Evolutionary conservation across 2,797 vertebrate genomes (phyloP).

Genomic region (Galaxias olidus): DNA sequence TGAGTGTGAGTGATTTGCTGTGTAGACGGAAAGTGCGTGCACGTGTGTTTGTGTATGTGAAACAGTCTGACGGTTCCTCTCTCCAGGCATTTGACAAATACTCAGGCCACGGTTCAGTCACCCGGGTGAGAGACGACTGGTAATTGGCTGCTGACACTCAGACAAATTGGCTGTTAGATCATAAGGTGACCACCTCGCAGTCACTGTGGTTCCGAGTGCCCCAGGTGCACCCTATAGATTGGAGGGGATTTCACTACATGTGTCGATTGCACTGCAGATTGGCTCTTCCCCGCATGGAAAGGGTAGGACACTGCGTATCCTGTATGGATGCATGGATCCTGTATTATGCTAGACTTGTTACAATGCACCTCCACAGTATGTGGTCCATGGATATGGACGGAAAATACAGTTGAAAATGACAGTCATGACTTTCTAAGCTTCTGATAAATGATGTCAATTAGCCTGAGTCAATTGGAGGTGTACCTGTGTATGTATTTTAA

Average conservation of each 20-base stretch:
- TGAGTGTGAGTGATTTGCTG: slow-evolving; percentile 10
- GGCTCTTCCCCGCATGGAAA: no score
- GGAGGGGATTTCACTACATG: neutral
- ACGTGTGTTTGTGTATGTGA: slow-evolving; percentile 38
- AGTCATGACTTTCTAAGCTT: no score
- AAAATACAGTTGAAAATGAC: no score
- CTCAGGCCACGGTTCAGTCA: slow-evolving; percentile 31
- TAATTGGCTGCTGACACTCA: slow-evolving; percentile 60
- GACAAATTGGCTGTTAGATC: slow-evolving; percentile 46
- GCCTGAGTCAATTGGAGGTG: no score
- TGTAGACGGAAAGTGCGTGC: slow-evolving; percentile 16
- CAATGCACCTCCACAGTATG: no score
- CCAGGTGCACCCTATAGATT: neutral
- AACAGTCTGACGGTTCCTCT: neutral
- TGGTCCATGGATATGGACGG: no score
- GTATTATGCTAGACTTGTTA: no score
- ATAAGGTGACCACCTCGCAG: slow-evolving; percentile 28
- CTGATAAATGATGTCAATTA: no score
- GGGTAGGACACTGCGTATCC: no score
- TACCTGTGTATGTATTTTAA: no score
- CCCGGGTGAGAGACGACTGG: slow-evolving; percentile 30
- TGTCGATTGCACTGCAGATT: no score
- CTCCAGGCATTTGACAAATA: slow-evolving; percentile 36
- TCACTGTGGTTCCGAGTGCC: slow-evolving; percentile 21
- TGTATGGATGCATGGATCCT: no score